These are phyloP conservation scores for Plebejus argus DNA, from an alignment of 2,888 invertebrate species.

Conservation along the genomic window DNA sequence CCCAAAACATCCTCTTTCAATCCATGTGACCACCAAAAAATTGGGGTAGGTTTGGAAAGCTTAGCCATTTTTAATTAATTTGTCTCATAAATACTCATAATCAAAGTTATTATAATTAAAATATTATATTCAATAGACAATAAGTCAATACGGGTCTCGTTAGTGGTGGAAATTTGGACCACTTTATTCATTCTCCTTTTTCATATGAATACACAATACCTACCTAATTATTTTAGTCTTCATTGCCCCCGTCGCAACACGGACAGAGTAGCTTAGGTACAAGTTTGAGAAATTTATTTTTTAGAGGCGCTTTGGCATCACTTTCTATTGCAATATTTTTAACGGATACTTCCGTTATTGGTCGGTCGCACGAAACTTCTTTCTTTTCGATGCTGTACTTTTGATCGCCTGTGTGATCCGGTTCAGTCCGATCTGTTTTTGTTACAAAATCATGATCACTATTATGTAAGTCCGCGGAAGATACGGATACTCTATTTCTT, in stretches of 20 bases:
- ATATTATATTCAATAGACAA: no score
- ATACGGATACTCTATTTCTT: neutral
- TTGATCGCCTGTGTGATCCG: neutral
- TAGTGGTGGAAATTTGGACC: no score
- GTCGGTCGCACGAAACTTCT: neutral
- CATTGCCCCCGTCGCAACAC: constrained; percentile 59
- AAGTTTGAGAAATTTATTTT: constrained; percentile 1
- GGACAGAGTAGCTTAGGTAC: constrained; percentile 58
- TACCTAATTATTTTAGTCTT: constrained; percentile 44
- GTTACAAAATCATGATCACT: neutral
- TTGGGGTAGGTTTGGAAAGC: no score
- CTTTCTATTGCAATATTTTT: neutral
- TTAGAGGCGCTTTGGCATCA: neutral
- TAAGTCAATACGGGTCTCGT: no score
- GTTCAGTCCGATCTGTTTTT: neutral
- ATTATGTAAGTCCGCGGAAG: neutral
- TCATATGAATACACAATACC: constrained; percentile 9
- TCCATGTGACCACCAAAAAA: no score
- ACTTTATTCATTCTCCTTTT: no score
- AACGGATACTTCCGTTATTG: neutral
- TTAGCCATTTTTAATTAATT: no score
- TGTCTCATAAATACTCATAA: no score
- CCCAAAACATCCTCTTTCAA: no score
- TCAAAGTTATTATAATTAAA: no score
- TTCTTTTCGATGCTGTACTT: neutral